Conservation (phyloP, 2,888 invertebrate genomes). For the Synergus laeviventris region DNA sequence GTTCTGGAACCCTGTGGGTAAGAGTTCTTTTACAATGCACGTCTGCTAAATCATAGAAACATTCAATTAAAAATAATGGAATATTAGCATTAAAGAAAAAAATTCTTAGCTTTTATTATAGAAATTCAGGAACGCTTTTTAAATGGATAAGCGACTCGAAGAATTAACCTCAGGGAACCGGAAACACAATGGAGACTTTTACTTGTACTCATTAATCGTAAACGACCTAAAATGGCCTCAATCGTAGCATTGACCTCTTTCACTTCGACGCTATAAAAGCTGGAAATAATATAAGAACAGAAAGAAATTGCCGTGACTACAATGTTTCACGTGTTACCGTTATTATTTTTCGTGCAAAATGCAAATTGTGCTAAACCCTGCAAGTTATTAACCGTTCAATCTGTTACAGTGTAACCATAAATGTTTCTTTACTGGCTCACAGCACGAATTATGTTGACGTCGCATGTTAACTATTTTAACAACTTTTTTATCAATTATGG, state of each 20-base stretch:
- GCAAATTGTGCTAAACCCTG: conserved; percentile 11
- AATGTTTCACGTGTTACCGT: conserved; percentile 10
- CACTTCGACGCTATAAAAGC: neutral
- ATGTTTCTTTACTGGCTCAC: conserved; percentile 8
- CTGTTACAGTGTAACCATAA: neutral
- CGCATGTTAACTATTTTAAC: conserved; percentile 10
- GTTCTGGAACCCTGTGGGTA: conserved; percentile 50
- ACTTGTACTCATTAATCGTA: neutral
- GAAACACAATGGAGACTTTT: conserved; percentile 10
- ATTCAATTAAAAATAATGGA: neutral
- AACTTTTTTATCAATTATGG: neutral
- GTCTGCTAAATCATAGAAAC: conserved; percentile 13
- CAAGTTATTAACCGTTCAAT: conserved; percentile 26
- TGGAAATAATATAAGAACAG: neutral
- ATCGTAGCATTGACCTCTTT: neutral
- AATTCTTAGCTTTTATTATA: conserved; percentile 45
- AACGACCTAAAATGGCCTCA: neutral
- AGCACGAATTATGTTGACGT: conserved; percentile 20
- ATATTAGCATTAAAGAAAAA: neutral
- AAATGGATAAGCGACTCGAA: neutral
- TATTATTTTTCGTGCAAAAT: conserved; percentile 2
- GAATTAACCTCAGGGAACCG: conserved; percentile 43
- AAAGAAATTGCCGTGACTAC: neutral
- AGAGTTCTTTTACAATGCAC: conserved; percentile 42
- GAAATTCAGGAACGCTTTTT: conserved; percentile 25